Evolutionary conservation across 2,888 invertebrate genomes (phyloP), one percentile per base, ranked within the genome.

Genomic region (Deilephila elpenor): DNA sequence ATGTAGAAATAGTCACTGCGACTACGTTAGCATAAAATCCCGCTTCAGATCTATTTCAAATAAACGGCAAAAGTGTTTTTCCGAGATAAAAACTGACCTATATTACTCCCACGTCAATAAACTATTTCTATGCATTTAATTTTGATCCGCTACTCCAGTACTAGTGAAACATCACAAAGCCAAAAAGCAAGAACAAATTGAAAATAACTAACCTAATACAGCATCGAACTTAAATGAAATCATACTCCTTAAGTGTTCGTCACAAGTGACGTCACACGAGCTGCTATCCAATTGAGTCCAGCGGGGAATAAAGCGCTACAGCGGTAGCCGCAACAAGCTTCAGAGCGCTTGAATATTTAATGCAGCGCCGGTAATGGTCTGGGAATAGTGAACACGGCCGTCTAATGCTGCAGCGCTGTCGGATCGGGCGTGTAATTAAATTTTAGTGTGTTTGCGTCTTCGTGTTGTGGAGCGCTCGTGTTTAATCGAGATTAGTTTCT

Each of bases 371-470:
- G 59, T 59, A 32, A 64, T 72, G 53, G 72, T 19, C 44, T 56
- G 59, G 19, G 34, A 62, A 37, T 56, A 20, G 37, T 11, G n/a
- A 79, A 78, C 74, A 75, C 74, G 79, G 61, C 77, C 77, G 82
- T 82, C 76, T 82, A 74, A 59, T 67, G 17, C 51, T 70, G 73
- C 72, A 74, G 67, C 74, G 67, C 74, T 74, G 67, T 71, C 32
- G 56, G 78, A 76, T 78, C 32, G 72, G 44, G 20, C 72, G 76
- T 82, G 77, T 78, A 77, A 73, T 78, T 67, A 75, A 78, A 75
- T 75, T 76, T 67, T 67, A 73, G 62, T 71, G 73, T 61, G 74
- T 71, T 51, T 78, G 78, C 77, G 76, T 76, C n/a, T 44, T 20
- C n/a, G 8, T 51, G 67, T 67, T 67, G 67, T 29, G 67, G 51